phyloP scores from a whole-genome alignment of 2,888 invertebrate species.

The Drosophila rellima region DNA sequence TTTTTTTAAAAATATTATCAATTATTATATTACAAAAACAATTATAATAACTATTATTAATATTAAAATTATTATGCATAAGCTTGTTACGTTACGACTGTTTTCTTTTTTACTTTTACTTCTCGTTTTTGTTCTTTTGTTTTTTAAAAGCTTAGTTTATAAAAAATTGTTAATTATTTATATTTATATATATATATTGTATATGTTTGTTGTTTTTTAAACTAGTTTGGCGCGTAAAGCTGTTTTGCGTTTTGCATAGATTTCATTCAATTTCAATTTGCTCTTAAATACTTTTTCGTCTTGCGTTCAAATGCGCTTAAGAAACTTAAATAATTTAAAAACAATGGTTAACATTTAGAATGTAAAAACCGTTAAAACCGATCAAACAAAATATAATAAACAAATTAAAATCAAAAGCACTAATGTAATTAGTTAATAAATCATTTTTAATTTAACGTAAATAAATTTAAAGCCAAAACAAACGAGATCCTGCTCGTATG shows the following conservation, averaged over 20 bases:
- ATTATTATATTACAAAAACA: slow-evolving; percentile 68
- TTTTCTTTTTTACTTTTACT: slow-evolving; percentile 10
- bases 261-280: slow-evolving; percentile 56
- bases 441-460: slow-evolving; percentile 60
- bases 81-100: slow-evolving; percentile 62
- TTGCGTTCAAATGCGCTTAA: slow-evolving; percentile 73
- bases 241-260: slow-evolving; percentile 74
- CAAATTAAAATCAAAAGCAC: slow-evolving; percentile 44
- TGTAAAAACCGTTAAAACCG: slow-evolving; percentile 62
- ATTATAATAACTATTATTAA: slow-evolving; percentile 58
- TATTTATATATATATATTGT: slow-evolving; percentile 44
- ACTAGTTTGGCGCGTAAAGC: slow-evolving; percentile 81
- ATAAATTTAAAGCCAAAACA: slow-evolving; percentile 82
- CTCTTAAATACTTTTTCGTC: slow-evolving; percentile 74
- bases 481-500: slow-evolving; percentile 85
- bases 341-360: slow-evolving; percentile 76
- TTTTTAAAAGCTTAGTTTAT: slow-evolving; percentile 61
- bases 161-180: slow-evolving; percentile 62
- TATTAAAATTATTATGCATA: slow-evolving; percentile 45
- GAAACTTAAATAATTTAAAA: slow-evolving; percentile 72
- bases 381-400: slow-evolving; percentile 28
- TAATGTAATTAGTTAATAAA: slow-evolving; percentile 63
- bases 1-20: slow-evolving; percentile 41
- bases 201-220: slow-evolving; percentile 67
- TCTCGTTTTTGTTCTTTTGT: slow-evolving; percentile 27